Evolutionary conservation across 2,888 invertebrate species (phyloP), one percentile per base, ranked within the genome.

Genomic region (Heliconius cydno): DNA sequence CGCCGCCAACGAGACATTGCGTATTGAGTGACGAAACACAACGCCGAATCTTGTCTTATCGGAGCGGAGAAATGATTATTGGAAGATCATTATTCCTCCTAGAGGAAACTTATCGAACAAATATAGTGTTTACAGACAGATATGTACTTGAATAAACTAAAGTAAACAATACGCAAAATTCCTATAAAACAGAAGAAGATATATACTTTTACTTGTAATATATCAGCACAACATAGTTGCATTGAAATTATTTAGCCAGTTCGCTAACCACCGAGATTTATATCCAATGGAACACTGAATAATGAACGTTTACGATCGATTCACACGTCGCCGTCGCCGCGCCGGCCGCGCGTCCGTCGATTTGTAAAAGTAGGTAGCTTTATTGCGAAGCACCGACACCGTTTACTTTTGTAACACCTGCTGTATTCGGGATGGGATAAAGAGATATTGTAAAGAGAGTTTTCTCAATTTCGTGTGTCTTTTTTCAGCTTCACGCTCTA

Each of bases 221-320:
- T 22, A 38, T 38, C 34, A 67, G 34, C 22, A 34, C 67, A 67
- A 41, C 68, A 70, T 41, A 70, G 68, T 41, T 41, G 41, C 80
- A 79, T 83, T 83, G 83, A 74, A 80, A 81, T 74, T 79, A 83
- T 81, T 78, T 80, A 77, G 78, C 57, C 72, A 74, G 78, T 25
- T 77, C 79, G 73, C 80, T 52, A 76, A 73, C 75, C 70, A 28
- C 34, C 34, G 34, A 77, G 68, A 78, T 78, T 81, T 79, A 78
- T 78, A 75, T 72, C 74, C 77, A 60, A 66, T 63, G 67, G 65
- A 79, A 77, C 19, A 68, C 60, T 71, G 73, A 78, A 74, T 80
- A 78, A 78, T 75, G 77, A 80, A 25, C 68, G 22, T 77, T 80
- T 80, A 77, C 60, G 60, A 74, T 34, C 41, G 46, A 76, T 70